These are phyloP conservation scores for Noctua janthe DNA, from an alignment of 2,888 invertebrate genomes.

Conservation along the genomic window DNA sequence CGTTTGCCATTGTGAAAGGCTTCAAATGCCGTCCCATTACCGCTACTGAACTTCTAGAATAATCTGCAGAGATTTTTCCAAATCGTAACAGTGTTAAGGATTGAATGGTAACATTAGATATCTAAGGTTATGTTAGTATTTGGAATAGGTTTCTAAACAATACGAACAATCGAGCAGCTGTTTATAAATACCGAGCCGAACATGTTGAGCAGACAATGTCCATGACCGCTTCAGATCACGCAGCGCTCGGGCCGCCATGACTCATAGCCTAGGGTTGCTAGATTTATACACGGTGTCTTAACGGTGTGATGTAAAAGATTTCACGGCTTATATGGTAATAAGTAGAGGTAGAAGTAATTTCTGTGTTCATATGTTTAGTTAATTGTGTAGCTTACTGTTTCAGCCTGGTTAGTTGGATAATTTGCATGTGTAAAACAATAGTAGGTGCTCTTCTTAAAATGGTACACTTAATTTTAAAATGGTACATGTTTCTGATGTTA, in stretches of 20 bases:
- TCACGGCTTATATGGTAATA: slow-evolving; percentile 12
- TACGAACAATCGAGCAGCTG: slow-evolving; percentile 55
- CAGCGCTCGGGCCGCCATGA: slow-evolving; percentile 51
- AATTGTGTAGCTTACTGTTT: neutral
- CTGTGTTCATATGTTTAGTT: neutral
- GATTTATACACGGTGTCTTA: slow-evolving; percentile 34
- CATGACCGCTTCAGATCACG: slow-evolving; percentile 64
- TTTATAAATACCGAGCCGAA: slow-evolving; percentile 67
- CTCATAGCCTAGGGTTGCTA: slow-evolving; percentile 60
- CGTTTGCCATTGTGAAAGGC: neutral
- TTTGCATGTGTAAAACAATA: neutral
- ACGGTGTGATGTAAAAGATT: slow-evolving; percentile 35
- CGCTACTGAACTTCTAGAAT: neutral
- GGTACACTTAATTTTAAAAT: neutral
- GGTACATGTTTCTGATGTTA: neutral
- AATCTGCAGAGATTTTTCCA: neutral
- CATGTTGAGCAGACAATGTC: slow-evolving; percentile 65
- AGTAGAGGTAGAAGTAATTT: neutral
- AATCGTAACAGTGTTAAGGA: neutral
- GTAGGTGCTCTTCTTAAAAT: neutral
- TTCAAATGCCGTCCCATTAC: neutral
- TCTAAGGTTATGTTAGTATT: slow-evolving; percentile 37
- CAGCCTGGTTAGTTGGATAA: neutral
- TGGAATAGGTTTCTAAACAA: slow-evolving; percentile 46
- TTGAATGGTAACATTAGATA: neutral